Evolutionary conservation across 1,140 invertebrate species (phyloP), one percentile per base, ranked within the genome.

Genomic region (Drosophila triauraria): DNA sequence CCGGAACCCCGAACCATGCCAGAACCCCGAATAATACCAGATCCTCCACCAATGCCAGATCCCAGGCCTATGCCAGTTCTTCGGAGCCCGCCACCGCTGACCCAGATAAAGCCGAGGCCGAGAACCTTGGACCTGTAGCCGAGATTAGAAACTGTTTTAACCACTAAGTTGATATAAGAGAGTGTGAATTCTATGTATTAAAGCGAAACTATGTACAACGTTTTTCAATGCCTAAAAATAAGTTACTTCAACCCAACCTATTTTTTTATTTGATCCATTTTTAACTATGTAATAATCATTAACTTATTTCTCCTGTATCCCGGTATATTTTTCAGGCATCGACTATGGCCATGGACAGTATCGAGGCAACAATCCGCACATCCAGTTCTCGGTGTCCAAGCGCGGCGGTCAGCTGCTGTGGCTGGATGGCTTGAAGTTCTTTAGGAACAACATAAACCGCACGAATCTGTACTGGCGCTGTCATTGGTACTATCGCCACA

Each of bases 401-500:
- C 86, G 91, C 20, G 91, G 91, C 7, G 91, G 91, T 0, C 90
- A 92, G 40, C 53, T 92, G 8, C 75, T 92, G 3, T 92, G 90
- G 86, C 67, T 92, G 47, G 91, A 92, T 43, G 91, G 91, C 0
- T 38, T 92, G 13, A 92, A 92, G 72, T 92, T 80, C 62, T 92
- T 92, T 63, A 77, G 91, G 0, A 92, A 92, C 48, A 92, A 92
- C 48, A 91, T 88, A 51, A 92, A 92, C 63, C 84, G 91, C 8
- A 92, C 82, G 3, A 92, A 92, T 56, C 67, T 84, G 17, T 92
- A 90, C n/a, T 92, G 91, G 91, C 90, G 91, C n/a, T 92, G 91
- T 15, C 91, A 92, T 57, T 92, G 91, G 91, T 92, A 92, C 48
- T 92, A 92, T 58, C 78, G 91, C 0, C 91, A 83, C 30, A 80